Percentiles rank a stretch among this genome's conserved stretches.
phyloP scores from a whole-genome alignment of 2,797 vertebrate species.

The Onychomys arenicola region DNA sequence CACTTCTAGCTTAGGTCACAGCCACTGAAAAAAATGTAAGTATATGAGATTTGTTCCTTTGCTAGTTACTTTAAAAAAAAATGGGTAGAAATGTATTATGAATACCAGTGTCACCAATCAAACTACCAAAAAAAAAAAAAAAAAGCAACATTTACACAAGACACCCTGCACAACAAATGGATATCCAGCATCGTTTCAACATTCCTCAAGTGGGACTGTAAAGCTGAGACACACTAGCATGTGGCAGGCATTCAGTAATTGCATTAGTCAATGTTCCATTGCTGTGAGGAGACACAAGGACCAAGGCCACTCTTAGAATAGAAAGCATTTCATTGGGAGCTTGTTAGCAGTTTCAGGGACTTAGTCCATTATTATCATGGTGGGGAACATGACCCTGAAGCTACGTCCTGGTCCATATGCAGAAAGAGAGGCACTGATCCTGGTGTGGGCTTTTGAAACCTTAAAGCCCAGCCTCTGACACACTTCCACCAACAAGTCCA shows the following conservation, averaged over 20 bases:
- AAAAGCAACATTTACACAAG: background rate
- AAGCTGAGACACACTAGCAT: background rate
- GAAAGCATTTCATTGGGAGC: background rate
- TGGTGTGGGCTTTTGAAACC: background rate
- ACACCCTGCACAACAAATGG: background rate
- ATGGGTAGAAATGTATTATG: background rate
- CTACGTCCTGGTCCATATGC: background rate
- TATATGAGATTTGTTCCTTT: background rate
- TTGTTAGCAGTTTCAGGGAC: background rate
- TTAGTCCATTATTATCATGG: background rate
- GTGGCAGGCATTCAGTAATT: background rate
- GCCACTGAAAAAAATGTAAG: background rate
- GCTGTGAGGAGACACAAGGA: background rate
- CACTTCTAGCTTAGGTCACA: background rate
- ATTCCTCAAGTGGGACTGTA: background rate
- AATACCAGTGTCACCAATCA: background rate
- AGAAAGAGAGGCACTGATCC: background rate
- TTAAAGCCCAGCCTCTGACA: background rate
- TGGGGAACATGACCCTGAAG: background rate
- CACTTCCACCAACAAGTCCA: background rate
- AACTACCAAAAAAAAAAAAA: background rate
- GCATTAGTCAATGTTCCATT: background rate
- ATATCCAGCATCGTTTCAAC: background rate
- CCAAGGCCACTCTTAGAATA: background rate
- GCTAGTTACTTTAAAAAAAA: slow-evolving; percentile 22